Percentiles rank a stretch among this genome's conserved stretches.
phyloP scores from a whole-genome alignment of 1,140 invertebrate genomes.

The Drosophila navojoa region DNA sequence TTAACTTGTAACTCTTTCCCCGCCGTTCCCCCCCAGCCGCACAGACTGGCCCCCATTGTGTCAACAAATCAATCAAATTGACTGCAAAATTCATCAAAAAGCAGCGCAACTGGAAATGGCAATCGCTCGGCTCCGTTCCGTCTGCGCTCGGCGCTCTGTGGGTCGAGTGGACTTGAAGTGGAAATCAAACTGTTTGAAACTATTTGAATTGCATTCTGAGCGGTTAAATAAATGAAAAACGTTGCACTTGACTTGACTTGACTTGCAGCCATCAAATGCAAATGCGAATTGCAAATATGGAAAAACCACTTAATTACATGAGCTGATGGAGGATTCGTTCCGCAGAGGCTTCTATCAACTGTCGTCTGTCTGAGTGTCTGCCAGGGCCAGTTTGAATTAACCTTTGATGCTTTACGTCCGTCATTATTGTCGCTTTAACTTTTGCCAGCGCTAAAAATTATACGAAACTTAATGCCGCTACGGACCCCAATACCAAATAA shows the following conservation, averaged over 20 bases:
- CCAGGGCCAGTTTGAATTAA: conserved; percentile 28
- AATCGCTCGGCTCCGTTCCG: neutral
- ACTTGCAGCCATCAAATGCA: neutral
- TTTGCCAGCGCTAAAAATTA: conserved; percentile 51
- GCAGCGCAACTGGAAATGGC: conserved; percentile 25
- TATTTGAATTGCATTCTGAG: conserved; percentile 63
- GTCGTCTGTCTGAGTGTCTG: neutral
- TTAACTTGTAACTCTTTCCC: conserved; percentile 55
- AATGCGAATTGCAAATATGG: conserved; percentile 10
- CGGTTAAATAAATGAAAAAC: conserved; percentile 27
- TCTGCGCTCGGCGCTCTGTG: conserved; percentile 8
- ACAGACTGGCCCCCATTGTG: conserved; percentile 30
- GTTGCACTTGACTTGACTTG: conserved; percentile 5
- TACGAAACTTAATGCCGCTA: conserved; percentile 36
- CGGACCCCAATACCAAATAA: conserved; percentile 64
- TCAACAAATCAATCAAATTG: conserved; percentile 80
- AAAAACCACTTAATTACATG: conserved; percentile 17
- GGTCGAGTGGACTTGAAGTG: conserved; percentile 45
- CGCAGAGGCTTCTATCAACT: conserved; percentile 8
- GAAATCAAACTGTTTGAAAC: conserved; percentile 66
- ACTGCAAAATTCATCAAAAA: conserved; percentile 62
- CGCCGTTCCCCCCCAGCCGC: neutral
- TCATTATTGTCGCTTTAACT: conserved; percentile 36
- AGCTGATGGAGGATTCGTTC: neutral
- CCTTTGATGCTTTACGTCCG: conserved; percentile 10